Base-by-base conservation (phyloP, 1,140 invertebrate species). In the Phymorhynchus buccinoides region DNA sequence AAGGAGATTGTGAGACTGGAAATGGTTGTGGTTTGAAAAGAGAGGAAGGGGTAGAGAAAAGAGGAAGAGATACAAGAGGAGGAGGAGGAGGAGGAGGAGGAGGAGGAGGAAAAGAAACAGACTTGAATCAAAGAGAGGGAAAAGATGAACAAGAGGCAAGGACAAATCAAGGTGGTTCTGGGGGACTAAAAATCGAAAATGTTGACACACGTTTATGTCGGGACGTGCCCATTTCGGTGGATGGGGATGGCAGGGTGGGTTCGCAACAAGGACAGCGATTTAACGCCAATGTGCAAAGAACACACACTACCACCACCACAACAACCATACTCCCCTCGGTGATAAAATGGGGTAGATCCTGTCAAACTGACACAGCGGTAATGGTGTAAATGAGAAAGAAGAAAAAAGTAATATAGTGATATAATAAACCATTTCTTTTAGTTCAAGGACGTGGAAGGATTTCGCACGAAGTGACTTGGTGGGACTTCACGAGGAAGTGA, bases 201-300 rank as follows among this genome's bases (percentile, higher is more conserved):
- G 48, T 9, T 9, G 48, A 18, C 18, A 84, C 35, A 16, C 18
- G 56, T 44, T 14, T 86, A 52, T 82, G 79, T 73, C 68, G 83
- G 62, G 88, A 90, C 84, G 81, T 87, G n/a, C 88, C 84, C 73
- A 79, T 87, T 37, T 87, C 86, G 52, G 80, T 86, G 35, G 84
- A 91, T 80, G 88, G 86, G 62, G 89, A 88, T 68, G 87, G 89
- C 14, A 87, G 89, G 81, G 84, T 88, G n/a, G 88, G 22, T 52
- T 52, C 48, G 56, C 12, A 62, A 27, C 56, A 89, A 37, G 89
- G 90, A 85, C 86, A 89, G 84, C 87, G 88, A 1, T 80, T 83
- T 86, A 41, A 79, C 84, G 30, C 81, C 52, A 71, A 18, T 35
- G 18, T 75, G 16, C 30, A 77, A 16, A 42, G 0, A 44, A 41